Base-by-base conservation (phyloP, 37 sponge, comb jelly and placozoan genomes). In the Chondrosia reniformis region DNA sequence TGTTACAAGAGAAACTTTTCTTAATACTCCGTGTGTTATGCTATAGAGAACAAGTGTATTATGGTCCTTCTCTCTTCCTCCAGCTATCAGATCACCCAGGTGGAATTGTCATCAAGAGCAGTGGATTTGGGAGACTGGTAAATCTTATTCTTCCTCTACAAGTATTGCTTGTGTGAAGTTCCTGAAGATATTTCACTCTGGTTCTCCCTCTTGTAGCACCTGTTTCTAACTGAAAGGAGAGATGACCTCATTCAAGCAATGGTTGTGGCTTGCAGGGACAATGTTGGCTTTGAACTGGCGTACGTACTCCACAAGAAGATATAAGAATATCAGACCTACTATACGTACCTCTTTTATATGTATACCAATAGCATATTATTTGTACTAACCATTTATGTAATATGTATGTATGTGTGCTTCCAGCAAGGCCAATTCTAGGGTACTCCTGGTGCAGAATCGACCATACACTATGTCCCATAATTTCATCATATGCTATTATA, bases 81-180 rank as follows among this genome's bases (percentile, higher is more conserved):
- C 84, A 93, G 97, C 83, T 96, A 10, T 71, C 84, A 43, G 99
- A 98, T 45, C 85, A 85, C 63, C 88, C 91, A 31, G 94, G 92
- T 43, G 96, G 89, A 19, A 89, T 95, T 80, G 88, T 88, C 21
- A 46, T 99, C 25, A 84, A 88, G 32, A 40, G 62, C 38, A 85
- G 88, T 24, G 89, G 88, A 4, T 95, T 89, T 76, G 84, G 93
- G 17, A 55, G 90, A 69, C 77, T 89, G 79, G 92, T 91, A 40
- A 77, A 44, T 39, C n/a, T 59, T 13, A 13, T 49, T 49, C 15
- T 49, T 19, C 52, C 10, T 49, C 10, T 63, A 19, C 21, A 24
- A 63, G 12, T 12, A n/a, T 63, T 15, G 32, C 24, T 30, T 63
- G 32, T 27, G 21, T 19, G 32, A 12, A 63, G 13, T 9, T 27